Conservation (phyloP, 1,140 invertebrate genomes). For the Nasonia vitripennis region DNA sequence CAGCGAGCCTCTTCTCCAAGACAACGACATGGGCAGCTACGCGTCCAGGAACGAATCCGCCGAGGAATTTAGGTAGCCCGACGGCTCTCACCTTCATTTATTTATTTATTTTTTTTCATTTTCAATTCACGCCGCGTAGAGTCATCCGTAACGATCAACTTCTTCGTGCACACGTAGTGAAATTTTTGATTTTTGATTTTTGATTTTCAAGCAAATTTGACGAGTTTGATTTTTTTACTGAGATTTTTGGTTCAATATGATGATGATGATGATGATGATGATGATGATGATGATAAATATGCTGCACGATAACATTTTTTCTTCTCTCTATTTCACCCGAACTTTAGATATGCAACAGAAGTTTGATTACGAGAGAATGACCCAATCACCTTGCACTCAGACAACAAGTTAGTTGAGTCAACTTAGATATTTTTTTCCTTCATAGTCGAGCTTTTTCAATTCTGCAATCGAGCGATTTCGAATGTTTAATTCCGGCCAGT, state of each 20-base stretch:
- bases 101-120: not conserved
- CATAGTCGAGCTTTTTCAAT: not conserved
- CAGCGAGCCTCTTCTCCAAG: not conserved
- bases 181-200: no score
- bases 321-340: not conserved
- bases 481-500: no score
- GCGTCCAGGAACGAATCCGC: not conserved
- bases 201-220: no score
- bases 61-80: constrained; percentile 18
- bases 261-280: no score
- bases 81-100: not conserved
- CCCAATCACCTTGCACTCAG: not conserved
- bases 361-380: not conserved
- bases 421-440: not conserved
- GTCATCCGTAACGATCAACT: no score
- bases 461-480: no score
- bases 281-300: no score
- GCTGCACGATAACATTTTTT: not conserved
- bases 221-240: no score
- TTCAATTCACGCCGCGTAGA: no score
- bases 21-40: constrained; percentile 19
- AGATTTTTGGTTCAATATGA: no score
- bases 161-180: no score
- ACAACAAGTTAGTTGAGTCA: constrained; percentile 21
- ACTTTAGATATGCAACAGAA: not conserved